Percentiles rank a stretch among this genome's conserved stretches.
phyloP scores from a whole-genome alignment of 2,888 invertebrate genomes.

The Norana najaformis region DNA sequence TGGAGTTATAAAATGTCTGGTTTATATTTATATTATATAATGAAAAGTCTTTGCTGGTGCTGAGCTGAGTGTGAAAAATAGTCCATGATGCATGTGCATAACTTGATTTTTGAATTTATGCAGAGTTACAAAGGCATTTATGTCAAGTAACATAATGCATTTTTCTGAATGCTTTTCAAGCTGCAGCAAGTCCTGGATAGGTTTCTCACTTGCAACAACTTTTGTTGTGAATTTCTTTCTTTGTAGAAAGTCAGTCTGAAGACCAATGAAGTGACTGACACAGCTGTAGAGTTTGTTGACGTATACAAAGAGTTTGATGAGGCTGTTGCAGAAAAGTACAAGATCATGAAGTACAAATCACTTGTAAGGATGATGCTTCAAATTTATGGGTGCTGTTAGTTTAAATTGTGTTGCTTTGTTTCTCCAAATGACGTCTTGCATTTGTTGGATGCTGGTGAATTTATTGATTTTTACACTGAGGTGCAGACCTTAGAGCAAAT shows the following conservation, averaged over 20 bases:
- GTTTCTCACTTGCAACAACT: not conserved
- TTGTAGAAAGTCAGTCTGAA: constrained; percentile 24
- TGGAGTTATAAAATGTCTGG: not conserved
- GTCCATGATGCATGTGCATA: not conserved
- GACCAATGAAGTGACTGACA: constrained; percentile 64
- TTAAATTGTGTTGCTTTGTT: not conserved
- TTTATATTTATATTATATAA: not conserved
- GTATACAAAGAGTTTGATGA: constrained; percentile 87
- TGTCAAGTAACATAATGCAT: not conserved
- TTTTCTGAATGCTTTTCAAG: not conserved
- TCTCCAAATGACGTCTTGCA: too few species aligned
- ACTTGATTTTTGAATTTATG: not conserved
- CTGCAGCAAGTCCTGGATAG: too few species aligned
- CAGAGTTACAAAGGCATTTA: too few species aligned
- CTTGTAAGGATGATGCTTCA: constrained; percentile 64
- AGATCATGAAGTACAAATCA: constrained; percentile 79
- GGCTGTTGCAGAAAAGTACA: constrained; percentile 72
- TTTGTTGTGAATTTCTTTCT: constrained; percentile 1
- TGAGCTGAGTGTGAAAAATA: not conserved
- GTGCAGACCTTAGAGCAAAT: not conserved
- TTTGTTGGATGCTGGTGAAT: too few species aligned
- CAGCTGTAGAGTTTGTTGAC: constrained; percentile 76
- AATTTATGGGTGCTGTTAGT: not conserved
- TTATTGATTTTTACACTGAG: not conserved
- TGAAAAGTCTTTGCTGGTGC: not conserved